Percentiles rank a stretch among this genome's conserved stretches.
Conservation (phyloP, 2,888 invertebrate species). For the Drosophila gaucha region DNA sequence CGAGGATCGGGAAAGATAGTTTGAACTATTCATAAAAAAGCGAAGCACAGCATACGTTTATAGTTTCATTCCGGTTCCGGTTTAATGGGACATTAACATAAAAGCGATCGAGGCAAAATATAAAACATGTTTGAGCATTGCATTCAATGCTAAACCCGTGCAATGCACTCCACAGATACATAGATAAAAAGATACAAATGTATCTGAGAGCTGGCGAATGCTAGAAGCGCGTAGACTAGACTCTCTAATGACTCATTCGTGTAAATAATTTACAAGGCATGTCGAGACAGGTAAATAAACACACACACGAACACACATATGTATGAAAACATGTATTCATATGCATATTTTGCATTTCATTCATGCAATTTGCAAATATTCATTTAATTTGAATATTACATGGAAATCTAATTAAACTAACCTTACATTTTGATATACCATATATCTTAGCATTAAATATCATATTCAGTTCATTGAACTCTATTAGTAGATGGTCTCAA, state of each 20-base stretch:
- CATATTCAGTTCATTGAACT: slow-evolving; percentile 43
- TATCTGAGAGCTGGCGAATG: slow-evolving; percentile 30
- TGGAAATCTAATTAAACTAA: no score
- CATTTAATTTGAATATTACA: slow-evolving; percentile 10
- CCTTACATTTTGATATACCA: slow-evolving; percentile 42
- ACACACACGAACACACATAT: not conserved
- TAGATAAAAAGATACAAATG: slow-evolving; percentile 50
- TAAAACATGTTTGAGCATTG: slow-evolving; percentile 49
- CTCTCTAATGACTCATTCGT: slow-evolving; percentile 36
- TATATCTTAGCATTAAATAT: slow-evolving; percentile 1
- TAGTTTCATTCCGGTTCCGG: slow-evolving; percentile 61
- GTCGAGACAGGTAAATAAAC: slow-evolving; percentile 27
- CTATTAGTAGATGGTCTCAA: not conserved
- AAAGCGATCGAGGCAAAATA: slow-evolving; percentile 40
- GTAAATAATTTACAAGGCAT: slow-evolving; percentile 24
- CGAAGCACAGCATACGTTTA: slow-evolving; percentile 24
- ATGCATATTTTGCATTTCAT: slow-evolving; percentile 19
- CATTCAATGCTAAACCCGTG: slow-evolving; percentile 66
- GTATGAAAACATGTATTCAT: not conserved
- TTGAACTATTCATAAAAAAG: slow-evolving; percentile 10
- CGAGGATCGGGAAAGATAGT: slow-evolving; percentile 1
- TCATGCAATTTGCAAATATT: slow-evolving; percentile 22
- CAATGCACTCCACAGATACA: slow-evolving; percentile 59
- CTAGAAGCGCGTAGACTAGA: slow-evolving; percentile 49
- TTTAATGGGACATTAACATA: slow-evolving; percentile 59